Evolutionary conservation across 2,113 vertebrate species (phyloP).

Genomic region (Pelecanus crispus): DNA sequence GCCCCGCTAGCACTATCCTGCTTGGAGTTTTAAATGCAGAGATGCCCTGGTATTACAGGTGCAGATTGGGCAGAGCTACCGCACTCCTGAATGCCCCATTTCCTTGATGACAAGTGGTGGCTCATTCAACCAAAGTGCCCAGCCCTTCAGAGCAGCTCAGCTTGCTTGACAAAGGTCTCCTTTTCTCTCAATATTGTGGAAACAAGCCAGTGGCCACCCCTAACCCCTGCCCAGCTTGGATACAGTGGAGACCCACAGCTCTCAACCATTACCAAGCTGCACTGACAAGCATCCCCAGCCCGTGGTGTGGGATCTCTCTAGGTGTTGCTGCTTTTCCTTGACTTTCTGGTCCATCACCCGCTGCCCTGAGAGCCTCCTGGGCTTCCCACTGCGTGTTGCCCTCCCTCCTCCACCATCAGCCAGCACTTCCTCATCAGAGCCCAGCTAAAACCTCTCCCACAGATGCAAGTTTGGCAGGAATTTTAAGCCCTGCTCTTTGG

Average conservation of each 20-base stretch:
- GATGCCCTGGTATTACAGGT: not conserved
- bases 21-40: not conserved
- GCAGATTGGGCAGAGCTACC: not conserved
- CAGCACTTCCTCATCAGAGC: not conserved
- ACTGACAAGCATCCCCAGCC: not conserved
- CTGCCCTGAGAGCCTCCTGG: not conserved
- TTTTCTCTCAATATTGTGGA: not conserved
- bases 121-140: not conserved
- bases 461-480: not conserved
- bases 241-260: not conserved
- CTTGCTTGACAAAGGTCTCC: not conserved
- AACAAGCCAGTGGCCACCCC: not conserved
- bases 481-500: not conserved
- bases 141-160: not conserved
- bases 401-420: not conserved
- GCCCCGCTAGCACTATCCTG: not conserved
- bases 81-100: not conserved
- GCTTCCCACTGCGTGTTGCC: not conserved
- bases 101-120: not conserved
- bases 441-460: not conserved
- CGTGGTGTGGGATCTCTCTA: fast-evolving
- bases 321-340: not conserved
- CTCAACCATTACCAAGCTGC: not conserved
- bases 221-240: not conserved
- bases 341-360: not conserved